A percentile compares a stretch with the other conserved stretches of the same genome.
Evolutionary conservation across 2,797 vertebrate species (phyloP).

Genomic region (Pelobates cultripes): DNA sequence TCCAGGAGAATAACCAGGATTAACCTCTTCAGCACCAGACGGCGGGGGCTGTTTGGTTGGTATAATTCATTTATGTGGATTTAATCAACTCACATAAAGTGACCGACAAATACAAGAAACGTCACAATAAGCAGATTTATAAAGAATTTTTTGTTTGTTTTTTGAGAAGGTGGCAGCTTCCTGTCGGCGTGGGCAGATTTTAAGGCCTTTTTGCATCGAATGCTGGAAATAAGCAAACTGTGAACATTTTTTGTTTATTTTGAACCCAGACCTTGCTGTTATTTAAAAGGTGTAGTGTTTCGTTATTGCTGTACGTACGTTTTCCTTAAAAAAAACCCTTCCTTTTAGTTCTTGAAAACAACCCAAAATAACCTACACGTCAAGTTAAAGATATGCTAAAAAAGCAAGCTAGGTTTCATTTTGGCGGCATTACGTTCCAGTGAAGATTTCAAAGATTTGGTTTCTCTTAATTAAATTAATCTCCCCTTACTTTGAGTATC

Average conservation of each 20-base stretch:
- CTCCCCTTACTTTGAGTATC: slow-evolving; percentile 42
- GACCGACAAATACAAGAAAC: too few relatives aligned
- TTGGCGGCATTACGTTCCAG: slow-evolving; percentile 38
- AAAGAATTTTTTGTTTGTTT: too few relatives aligned
- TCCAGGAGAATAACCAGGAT: slow-evolving; percentile 1
- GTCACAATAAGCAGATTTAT: too few relatives aligned
- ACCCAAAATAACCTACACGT: slow-evolving; percentile 34
- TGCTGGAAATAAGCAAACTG: slow-evolving; percentile 36
- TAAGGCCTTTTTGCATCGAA: slow-evolving; percentile 26
- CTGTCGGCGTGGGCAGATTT: not conserved
- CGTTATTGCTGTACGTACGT: slow-evolving; percentile 30
- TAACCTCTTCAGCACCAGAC: not conserved
- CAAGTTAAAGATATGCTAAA: slow-evolving; percentile 24
- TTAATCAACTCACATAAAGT: too few relatives aligned
- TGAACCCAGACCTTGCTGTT: slow-evolving; percentile 18
- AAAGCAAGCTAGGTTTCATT: slow-evolving; percentile 20
- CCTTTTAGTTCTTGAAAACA: slow-evolving; percentile 15
- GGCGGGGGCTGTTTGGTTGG: too few relatives aligned
- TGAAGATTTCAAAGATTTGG: slow-evolving; percentile 27
- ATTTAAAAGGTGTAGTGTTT: slow-evolving; percentile 41
- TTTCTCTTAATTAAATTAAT: slow-evolving; percentile 45
- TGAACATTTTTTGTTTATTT: slow-evolving; percentile 45
- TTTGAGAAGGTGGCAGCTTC: not conserved
- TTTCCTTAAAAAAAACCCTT: slow-evolving; percentile 35
- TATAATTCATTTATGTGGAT: too few relatives aligned